A percentile compares a stretch with the other conserved stretches of the same genome.
phyloP scores from a whole-genome alignment of 2,888 invertebrate genomes.

The Stictocephala bisonia region DNA sequence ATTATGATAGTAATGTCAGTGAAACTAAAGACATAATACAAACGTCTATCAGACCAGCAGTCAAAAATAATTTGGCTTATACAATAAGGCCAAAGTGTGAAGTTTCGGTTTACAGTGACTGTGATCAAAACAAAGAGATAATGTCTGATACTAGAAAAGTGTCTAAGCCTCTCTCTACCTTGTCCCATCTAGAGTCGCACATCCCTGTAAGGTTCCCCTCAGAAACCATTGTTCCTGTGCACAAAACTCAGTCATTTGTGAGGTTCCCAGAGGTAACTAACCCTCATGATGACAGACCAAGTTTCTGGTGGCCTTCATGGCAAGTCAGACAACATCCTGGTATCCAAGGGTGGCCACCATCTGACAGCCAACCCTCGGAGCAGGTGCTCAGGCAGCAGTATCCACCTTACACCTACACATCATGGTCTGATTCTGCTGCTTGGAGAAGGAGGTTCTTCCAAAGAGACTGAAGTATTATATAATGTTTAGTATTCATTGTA shows the following conservation, averaged over 20 bases:
- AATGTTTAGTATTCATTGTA: conserved; percentile 34
- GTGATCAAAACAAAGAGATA: neutral
- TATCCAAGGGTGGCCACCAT: conserved; percentile 14
- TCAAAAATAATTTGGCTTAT: neutral
- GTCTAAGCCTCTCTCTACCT: neutral
- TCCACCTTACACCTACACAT: neutral
- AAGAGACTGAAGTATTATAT: conserved; percentile 42
- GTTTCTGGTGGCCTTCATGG: conserved; percentile 29
- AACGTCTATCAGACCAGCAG: neutral
- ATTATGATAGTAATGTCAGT: neutral
- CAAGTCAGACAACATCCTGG: conserved; percentile 3
- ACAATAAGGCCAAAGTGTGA: neutral
- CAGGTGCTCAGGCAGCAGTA: neutral
- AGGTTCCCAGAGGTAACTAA: conserved; percentile 34
- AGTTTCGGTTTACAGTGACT: neutral
- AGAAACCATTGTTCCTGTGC: conserved; percentile 31
- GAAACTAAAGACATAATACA: conserved; percentile 3
- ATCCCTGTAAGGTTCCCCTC: conserved; percentile 23
- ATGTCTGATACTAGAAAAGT: neutral
- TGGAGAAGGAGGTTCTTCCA: conserved; percentile 39
- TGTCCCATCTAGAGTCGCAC: neutral
- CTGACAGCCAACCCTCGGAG: neutral
- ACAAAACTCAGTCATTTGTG: conserved; percentile 22
- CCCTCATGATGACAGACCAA: conserved; percentile 17
- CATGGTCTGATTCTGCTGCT: conserved; percentile 15